phyloP scores from a whole-genome alignment of 2,888 invertebrate species.

The Lasioglossum vierecki region DNA sequence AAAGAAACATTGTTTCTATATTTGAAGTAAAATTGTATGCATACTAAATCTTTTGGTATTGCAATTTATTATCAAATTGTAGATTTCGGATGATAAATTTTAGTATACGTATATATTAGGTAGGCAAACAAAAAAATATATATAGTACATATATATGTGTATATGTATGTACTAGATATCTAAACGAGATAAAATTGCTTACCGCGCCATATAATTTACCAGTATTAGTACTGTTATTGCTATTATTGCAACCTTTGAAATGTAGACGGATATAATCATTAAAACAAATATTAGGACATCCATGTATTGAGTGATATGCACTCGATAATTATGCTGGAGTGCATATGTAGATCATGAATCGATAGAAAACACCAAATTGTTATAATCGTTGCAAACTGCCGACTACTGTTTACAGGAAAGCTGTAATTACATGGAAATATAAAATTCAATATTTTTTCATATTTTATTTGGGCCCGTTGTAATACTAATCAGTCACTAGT shows the following conservation, averaged over 20 bases:
- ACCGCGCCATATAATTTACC: constrained; percentile 83
- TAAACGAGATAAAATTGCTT: constrained; percentile 76
- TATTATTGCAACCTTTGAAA: constrained; percentile 69
- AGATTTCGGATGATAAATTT: constrained; percentile 65
- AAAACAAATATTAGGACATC: constrained; percentile 50
- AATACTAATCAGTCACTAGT: constrained; percentile 5
- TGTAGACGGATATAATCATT: constrained; percentile 66
- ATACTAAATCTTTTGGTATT: constrained; percentile 51
- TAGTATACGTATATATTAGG: constrained; percentile 71
- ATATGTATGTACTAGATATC: constrained; percentile 57
- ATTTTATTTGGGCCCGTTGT: constrained; percentile 30
- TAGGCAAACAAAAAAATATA: constrained; percentile 57
- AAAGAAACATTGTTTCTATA: constrained; percentile 30
- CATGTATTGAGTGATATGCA: constrained; percentile 53
- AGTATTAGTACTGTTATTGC: constrained; percentile 82
- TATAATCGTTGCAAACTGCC: constrained; percentile 24
- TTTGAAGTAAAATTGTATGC: constrained; percentile 37
- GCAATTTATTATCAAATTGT: constrained; percentile 54
- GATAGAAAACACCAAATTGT: constrained; percentile 48
- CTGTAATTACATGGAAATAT: constrained; percentile 29
- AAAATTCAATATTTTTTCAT: constrained; percentile 35
- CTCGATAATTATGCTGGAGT: constrained; percentile 46
- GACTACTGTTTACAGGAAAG: constrained; percentile 27
- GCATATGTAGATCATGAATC: constrained; percentile 46
- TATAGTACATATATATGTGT: constrained; percentile 31